A percentile compares a stretch with the other conserved stretches of the same genome.
Conservation (phyloP, 1,140 invertebrate genomes). For the Manduca sexta region DNA sequence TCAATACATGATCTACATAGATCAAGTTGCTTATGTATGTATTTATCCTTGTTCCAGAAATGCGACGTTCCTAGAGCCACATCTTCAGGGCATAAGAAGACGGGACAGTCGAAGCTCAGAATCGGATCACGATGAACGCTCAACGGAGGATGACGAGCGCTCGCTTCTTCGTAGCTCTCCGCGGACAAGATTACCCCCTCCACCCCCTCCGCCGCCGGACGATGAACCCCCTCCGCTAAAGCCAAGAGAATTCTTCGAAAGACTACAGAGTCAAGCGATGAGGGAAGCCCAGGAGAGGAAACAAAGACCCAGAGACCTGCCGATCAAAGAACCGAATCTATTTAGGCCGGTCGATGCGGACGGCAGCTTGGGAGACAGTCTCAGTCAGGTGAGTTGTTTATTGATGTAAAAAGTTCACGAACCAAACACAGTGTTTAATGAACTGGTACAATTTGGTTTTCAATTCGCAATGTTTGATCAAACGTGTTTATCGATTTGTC, state of each 20-base stretch:
- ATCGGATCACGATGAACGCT: conserved; percentile 67
- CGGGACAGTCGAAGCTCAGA: conserved; percentile 63
- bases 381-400: conserved; percentile 51
- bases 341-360: conserved; percentile 52
- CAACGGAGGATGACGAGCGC: conserved; percentile 70
- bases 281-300: conserved; percentile 48
- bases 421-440: neutral
- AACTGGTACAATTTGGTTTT: neutral
- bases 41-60: conserved; percentile 60
- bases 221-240: conserved; percentile 62
- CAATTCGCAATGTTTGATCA: conserved; percentile 6
- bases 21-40: neutral
- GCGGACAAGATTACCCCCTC: conserved; percentile 47
- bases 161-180: conserved; percentile 58
- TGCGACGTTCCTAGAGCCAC: conserved; percentile 69
- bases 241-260: conserved; percentile 60
- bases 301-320: conserved; percentile 34
- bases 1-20: too few relatives aligned
- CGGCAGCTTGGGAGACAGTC: conserved; percentile 57
- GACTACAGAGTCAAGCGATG: conserved; percentile 62
- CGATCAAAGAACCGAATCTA: conserved; percentile 38
- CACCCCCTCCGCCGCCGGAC: conserved; percentile 58
- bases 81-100: conserved; percentile 65
- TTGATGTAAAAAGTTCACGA: too few relatives aligned
- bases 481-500: too few relatives aligned